Base-by-base conservation (phyloP, 2,888 invertebrate species). In the Agonum fuliginosum region DNA sequence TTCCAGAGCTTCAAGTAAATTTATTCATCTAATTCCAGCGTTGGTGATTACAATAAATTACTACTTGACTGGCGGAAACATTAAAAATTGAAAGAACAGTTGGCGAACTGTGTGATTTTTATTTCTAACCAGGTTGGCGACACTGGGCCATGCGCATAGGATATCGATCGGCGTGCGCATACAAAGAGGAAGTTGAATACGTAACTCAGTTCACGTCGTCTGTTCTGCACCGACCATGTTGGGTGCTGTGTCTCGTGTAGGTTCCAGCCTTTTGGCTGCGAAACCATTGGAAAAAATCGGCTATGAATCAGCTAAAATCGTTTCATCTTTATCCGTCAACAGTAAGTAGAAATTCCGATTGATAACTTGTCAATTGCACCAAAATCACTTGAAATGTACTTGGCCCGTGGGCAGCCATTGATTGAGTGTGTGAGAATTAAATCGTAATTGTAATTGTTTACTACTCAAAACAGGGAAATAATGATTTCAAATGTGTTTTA, bases 271-370 rank as follows among this genome's bases (percentile, higher is more conserved):
- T 83, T 87, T 91, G 86, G 90, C 90, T 85, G 89, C 88, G 79
- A 91, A 90, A 87, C 85, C 89, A 79, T 87, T 89, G 79, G 91
- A 91, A 86, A 91, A 91, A 87, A 86, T 90, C 82, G 85, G 90
- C 78, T 84, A 87, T 83, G 91, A 91, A 87, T 88, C 90, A 82
- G 86, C 90, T 43, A 91, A 91, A 88, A 87, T 89, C 78, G 88
- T 87, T 86, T 82, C 89, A 86, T 83, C 85, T 3, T 85, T 85
- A 82, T 82, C 84, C 78, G 83, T 81, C 73, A 85, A 82, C 81
- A 84, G 87, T 87, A 83, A 87, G 87, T 87, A 82, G 41, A 14
- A 24, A 37, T 51, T 78, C 73, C 54, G 22, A 6, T 41, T 41
- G 27, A 8, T 30, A 20, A 17, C 22, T 67, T 48, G 75, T 67